phyloP scores from a whole-genome alignment of 1,140 invertebrate genomes.

The Laodelphax striatellus region DNA sequence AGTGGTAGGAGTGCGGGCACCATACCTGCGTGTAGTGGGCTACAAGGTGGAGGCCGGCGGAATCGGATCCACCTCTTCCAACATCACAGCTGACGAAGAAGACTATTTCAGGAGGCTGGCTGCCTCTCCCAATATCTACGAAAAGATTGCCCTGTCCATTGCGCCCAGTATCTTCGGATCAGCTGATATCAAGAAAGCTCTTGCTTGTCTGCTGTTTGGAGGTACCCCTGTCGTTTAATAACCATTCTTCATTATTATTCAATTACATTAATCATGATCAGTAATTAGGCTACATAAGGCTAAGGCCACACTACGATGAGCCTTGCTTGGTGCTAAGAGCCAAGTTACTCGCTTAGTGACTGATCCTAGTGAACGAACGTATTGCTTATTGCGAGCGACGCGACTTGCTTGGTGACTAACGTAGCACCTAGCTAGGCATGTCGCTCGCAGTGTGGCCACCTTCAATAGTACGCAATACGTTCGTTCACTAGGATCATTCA shows the following conservation, averaged over 20 bases:
- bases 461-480: no score
- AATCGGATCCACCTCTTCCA: constrained; percentile 42
- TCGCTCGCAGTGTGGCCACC: no score
- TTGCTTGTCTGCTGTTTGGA: constrained; percentile 91
- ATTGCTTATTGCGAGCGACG: no score
- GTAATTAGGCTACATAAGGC: no score
- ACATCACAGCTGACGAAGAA: constrained; percentile 76
- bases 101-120: constrained; percentile 82
- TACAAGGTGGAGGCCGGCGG: constrained; percentile 78
- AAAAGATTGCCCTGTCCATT: constrained; percentile 80
- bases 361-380: no score
- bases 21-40: constrained; percentile 91
- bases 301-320: no score
- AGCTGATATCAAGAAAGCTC: constrained; percentile 93
- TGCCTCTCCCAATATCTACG: constrained; percentile 74
- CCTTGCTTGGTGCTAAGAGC: no score
- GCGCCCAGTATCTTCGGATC: constrained; percentile 96
- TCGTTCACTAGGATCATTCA: no score
- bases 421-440: no score
- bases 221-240: constrained; percentile 34
- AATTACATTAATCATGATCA: no score
- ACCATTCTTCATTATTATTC: not conserved
- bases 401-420: no score
- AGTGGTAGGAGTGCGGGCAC: constrained; percentile 81
- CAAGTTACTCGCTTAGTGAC: no score